These are phyloP conservation scores for Charadrius vociferus DNA, from an alignment of 2,113 vertebrate species.

Conservation along the genomic window DNA sequence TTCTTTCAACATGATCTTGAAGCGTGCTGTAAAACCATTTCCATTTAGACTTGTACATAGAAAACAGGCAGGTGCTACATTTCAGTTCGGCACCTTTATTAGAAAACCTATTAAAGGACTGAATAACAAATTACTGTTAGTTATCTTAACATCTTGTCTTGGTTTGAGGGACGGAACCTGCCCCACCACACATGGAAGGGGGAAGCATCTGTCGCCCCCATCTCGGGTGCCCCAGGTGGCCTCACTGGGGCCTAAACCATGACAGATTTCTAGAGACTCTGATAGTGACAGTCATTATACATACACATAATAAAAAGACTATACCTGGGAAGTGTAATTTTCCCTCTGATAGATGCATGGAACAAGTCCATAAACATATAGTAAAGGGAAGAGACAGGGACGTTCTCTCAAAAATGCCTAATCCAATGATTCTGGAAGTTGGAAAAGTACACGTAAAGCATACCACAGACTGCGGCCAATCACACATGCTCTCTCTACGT, in stretches of 20 bases:
- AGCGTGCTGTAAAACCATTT: neutral
- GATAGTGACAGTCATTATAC: neutral
- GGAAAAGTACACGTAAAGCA: neutral
- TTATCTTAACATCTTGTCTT: neutral
- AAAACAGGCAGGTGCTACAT: neutral
- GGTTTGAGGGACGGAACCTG: too few relatives aligned
- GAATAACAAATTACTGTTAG: neutral
- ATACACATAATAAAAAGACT: neutral
- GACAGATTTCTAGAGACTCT: neutral
- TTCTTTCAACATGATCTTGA: neutral
- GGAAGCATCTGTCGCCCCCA: too few relatives aligned
- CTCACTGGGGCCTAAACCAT: too few relatives aligned
- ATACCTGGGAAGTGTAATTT: neutral
- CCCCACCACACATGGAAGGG: too few relatives aligned
- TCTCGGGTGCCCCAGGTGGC: too few relatives aligned
- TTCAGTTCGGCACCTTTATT: neutral
- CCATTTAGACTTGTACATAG: neutral
- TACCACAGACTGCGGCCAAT: neutral
- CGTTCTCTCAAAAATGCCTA: neutral
- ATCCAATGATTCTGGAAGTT: neutral
- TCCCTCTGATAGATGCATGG: neutral
- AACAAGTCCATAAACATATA: neutral
- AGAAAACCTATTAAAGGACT: neutral
- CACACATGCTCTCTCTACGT: neutral
- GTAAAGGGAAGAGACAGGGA: neutral